Base-by-base conservation (phyloP, 2,113 vertebrate genomes). In the Gopherus flavomarginatus region DNA sequence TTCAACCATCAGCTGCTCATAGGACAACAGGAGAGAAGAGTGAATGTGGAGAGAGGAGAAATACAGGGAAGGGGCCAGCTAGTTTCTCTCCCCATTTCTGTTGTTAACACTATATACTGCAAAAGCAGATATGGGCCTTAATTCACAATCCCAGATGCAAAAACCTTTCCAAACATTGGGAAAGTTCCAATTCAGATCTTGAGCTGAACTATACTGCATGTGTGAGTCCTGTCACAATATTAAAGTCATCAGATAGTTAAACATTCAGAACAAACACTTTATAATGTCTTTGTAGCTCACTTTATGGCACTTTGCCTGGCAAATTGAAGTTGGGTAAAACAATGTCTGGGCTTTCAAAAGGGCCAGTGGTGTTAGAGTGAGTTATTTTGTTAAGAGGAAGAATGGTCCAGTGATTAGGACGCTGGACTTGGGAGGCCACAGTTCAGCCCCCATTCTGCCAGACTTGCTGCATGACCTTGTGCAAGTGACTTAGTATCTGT, bases 201-300 rank as follows among this genome's bases (percentile, higher is more conserved):
- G 95, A 92, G 96, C 96, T 94, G 97, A 96, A 97, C 96, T 97
- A 27, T 27, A 26, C 11, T 24, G 38, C 75, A 44, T 27, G 94
- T 96, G 95, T 97, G 97, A 97, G 96, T 97, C 95, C 97, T 97
- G 95, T 84, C 97, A 97, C 95, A 95, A 53, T 81, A 26, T 5
- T 91, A 95, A 95, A 38, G 69, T 93, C 83, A 96, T 94, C 95
- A 96, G 93, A 91, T 95, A 96, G 96, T 94, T 81, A 57, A 87
- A 96, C 94, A 93, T 26, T 17, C 72, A 69, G 92, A 85, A 93
- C 93, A 92, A 97, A 97, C 95, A 97, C 92, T 88, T 92, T 92
- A 94, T 91, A 93, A 6, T 85, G 93, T 96, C 94, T 94, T 94
- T 95, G n/a, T 93, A 85, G 86, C 65, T 96, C 57, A 93, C 81